These are phyloP conservation scores for Tenualosa thibaudeaui DNA, from an alignment of 2,797 vertebrate genomes.

Conservation along the genomic window DNA sequence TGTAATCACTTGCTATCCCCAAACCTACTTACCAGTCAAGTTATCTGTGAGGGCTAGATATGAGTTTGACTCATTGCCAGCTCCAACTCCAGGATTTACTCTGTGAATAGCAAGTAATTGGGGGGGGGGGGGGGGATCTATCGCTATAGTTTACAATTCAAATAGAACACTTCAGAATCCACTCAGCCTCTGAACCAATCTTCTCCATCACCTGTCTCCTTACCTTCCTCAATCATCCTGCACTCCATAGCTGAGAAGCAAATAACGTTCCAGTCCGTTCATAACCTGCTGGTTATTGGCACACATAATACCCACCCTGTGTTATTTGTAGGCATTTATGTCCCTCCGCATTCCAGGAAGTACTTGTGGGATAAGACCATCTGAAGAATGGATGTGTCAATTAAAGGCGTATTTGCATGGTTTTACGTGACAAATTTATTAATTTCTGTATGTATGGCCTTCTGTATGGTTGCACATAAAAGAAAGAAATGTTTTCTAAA, in stretches of 20 bases:
- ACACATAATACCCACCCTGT: background rate
- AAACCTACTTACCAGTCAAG: background rate
- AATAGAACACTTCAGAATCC: background rate
- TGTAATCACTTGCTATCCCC: background rate
- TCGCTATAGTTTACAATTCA: background rate
- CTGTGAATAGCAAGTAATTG: background rate
- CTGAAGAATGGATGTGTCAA: background rate
- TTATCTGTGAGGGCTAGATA: background rate
- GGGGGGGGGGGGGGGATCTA: too few relatives aligned
- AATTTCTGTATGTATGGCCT: constrained; percentile 12
- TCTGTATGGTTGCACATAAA: constrained; percentile 22
- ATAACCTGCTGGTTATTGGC: background rate
- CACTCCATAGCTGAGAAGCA: background rate
- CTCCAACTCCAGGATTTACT: background rate
- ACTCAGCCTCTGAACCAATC: background rate
- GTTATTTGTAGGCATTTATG: background rate
- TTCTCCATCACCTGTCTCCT: background rate
- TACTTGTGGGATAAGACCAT: background rate
- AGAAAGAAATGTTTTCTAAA: constrained; percentile 14
- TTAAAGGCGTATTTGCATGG: background rate
- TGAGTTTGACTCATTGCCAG: background rate
- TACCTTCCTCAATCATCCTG: background rate
- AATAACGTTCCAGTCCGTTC: background rate
- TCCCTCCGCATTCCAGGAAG: background rate
- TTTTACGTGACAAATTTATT: background rate